These are phyloP conservation scores for Eriocheir sinensis DNA, from an alignment of 1,140 invertebrate species.

Conservation along the genomic window DNA sequence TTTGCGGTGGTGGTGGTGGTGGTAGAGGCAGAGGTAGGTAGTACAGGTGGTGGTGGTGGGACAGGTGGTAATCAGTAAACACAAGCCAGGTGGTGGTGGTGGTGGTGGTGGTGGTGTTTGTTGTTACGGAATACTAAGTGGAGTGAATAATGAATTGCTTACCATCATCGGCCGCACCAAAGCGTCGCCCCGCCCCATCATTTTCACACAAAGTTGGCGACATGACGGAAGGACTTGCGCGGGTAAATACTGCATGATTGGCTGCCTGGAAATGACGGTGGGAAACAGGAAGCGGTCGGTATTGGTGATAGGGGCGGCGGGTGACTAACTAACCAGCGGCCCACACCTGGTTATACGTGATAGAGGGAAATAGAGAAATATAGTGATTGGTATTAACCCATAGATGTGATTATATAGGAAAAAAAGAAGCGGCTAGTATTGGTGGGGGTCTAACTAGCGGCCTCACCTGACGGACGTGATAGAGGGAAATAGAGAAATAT, in stretches of 20 bases:
- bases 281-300: slow-evolving; percentile 11
- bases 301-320: not conserved
- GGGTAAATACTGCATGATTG: slow-evolving; percentile 25
- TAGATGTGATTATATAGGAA: too few species aligned
- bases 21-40: too few species aligned
- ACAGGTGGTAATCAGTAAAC: slow-evolving; percentile 11
- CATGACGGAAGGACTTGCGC: not conserved
- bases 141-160: slow-evolving; percentile 25
- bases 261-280: slow-evolving; percentile 20
- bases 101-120: slow-evolving; percentile 9
- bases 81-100: not conserved
- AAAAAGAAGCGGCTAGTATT: too few species aligned
- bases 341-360: too few species aligned
- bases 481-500: too few species aligned
- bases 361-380: too few species aligned
- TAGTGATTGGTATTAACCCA: too few species aligned
- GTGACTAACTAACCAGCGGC: too few species aligned
- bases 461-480: too few species aligned
- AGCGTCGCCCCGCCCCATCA: not conserved
- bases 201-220: slow-evolving; percentile 2
- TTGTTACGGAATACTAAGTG: slow-evolving; percentile 25
- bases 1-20: too few species aligned
- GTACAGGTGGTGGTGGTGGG: too few species aligned
- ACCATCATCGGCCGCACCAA: not conserved
- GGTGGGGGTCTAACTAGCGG: too few species aligned